These are phyloP conservation scores for Drosophila neotestacea DNA, from an alignment of 2,888 invertebrate genomes.

Conservation along the genomic window DNA sequence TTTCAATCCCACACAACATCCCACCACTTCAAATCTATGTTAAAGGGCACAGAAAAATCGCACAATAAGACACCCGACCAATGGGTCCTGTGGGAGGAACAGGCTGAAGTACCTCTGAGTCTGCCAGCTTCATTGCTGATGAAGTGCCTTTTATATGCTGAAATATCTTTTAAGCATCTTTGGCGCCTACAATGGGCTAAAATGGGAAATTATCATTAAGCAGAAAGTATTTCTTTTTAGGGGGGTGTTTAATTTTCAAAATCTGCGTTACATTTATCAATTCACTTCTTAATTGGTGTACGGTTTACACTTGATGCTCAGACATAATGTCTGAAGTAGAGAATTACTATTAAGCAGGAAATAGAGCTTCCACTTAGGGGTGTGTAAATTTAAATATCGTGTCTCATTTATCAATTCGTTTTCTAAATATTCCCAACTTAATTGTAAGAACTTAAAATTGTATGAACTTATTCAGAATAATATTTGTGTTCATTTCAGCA, in stretches of 20 bases:
- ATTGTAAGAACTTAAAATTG: no score
- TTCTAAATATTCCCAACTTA: no score
- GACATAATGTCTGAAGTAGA: no score
- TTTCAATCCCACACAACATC: background rate
- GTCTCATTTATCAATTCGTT: no score
- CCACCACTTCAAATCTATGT: slow-evolving; percentile 23
- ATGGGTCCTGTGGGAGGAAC: slow-evolving; percentile 10
- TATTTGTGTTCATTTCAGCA: no score
- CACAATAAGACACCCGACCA: slow-evolving; percentile 56
- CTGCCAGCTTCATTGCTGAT: slow-evolving; percentile 57
- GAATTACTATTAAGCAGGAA: no score
- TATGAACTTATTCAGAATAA: no score
- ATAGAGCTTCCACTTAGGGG: no score
- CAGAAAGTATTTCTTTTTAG: background rate
- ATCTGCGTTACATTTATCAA: background rate
- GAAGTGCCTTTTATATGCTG: slow-evolving; percentile 63
- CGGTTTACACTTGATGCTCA: no score
- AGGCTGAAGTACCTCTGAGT: slow-evolving; percentile 25
- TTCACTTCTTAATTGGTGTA: background rate
- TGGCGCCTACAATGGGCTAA: slow-evolving; percentile 45
- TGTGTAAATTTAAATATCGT: no score
- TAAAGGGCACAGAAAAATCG: slow-evolving; percentile 36
- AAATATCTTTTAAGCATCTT: slow-evolving; percentile 69
- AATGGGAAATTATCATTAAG: slow-evolving; percentile 1
- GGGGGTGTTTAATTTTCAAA: background rate